Conservation (phyloP, 2,113 vertebrate genomes). For the Terrapene triunguis region DNA sequence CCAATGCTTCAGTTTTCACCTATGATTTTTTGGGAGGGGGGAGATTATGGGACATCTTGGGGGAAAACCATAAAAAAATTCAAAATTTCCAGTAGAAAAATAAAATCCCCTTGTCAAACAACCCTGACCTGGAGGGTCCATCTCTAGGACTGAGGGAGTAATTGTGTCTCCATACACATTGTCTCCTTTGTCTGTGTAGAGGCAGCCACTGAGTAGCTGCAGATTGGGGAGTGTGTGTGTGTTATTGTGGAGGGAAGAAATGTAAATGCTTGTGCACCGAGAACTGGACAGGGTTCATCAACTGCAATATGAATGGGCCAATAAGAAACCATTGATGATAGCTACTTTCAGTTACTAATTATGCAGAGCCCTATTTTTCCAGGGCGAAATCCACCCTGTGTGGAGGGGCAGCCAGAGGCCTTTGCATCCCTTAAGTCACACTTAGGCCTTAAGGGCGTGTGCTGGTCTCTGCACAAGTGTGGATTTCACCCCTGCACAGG, state of each 20-base stretch:
- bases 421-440: neutral
- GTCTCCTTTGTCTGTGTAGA: neutral
- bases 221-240: accelerated
- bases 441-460: neutral
- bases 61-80: slow-evolving; percentile 8
- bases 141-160: slow-evolving; percentile 6
- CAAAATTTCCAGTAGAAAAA: neutral
- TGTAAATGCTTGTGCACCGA: accelerated
- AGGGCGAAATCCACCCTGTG: accelerated
- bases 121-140: neutral
- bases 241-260: neutral
- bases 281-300: neutral
- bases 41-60: slow-evolving; percentile 11
- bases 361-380: neutral
- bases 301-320: neutral
- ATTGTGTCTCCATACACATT: neutral
- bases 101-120: neutral
- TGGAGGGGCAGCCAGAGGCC: neutral
- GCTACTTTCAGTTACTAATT: accelerated
- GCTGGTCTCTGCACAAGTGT: neutral
- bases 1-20: slow-evolving; percentile 10
- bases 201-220: neutral
- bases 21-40: neutral
- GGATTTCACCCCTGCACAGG: neutral
- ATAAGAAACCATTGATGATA: accelerated